A percentile compares a stretch with the other conserved stretches of the same genome.
Conservation (phyloP, 2,797 vertebrate genomes). For the Smutsia gigantea region DNA sequence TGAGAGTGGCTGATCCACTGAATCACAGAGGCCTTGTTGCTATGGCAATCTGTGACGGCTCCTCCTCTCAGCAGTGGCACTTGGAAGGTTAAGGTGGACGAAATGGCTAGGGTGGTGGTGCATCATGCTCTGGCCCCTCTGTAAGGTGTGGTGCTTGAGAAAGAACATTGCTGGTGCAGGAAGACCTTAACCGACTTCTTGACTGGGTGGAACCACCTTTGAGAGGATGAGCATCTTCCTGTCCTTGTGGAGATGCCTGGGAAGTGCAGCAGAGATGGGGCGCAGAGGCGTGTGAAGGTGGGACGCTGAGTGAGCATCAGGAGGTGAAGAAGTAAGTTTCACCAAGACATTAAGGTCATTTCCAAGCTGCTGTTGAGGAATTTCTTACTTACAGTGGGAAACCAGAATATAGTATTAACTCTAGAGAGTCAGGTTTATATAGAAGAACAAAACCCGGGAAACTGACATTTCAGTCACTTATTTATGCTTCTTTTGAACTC, state of each 20-base stretch:
- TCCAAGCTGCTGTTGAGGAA: not conserved
- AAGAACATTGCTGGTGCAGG: not conserved
- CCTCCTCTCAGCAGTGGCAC: constrained; percentile 93
- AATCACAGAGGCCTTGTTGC: constrained; percentile 92
- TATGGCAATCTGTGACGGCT: constrained; percentile 95
- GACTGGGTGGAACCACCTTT: not conserved
- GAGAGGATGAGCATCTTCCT: not conserved
- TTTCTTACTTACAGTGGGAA: not conserved
- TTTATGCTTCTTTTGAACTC: constrained; percentile 72
- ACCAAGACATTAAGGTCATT: accelerated
- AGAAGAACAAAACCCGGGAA: not conserved
- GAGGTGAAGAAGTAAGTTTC: not conserved
- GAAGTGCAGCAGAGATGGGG: not conserved
- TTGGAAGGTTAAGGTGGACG: constrained; percentile 88
- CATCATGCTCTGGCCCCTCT: not conserved
- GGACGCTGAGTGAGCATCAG: not conserved
- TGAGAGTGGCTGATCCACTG: constrained; percentile 87
- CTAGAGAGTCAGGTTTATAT: constrained; percentile 19
- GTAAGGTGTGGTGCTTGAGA: not conserved
- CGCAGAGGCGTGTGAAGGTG: too few species aligned
- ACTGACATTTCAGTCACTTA: constrained; percentile 28
- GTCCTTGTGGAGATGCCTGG: accelerated
- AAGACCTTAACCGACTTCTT: not conserved
- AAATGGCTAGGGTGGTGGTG: not conserved
- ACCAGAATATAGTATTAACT: constrained; percentile 62